Evolutionary conservation across 2,888 invertebrate species (phyloP).

Genomic region (Cremastobaeus sp.): DNA sequence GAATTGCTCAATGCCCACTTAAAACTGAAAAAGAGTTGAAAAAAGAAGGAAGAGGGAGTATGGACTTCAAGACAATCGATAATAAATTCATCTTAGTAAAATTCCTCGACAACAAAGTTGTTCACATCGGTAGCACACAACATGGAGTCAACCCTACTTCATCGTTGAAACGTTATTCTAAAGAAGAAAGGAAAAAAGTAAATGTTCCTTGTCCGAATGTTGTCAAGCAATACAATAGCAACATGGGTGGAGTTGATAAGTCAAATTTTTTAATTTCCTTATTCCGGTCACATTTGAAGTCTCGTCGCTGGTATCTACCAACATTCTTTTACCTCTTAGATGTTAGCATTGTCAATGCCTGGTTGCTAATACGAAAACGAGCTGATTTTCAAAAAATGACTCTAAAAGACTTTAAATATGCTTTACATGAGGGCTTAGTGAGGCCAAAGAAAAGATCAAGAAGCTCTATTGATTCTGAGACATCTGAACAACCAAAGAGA

Average conservation of each 20-base stretch:
- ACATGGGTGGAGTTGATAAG: conserved; percentile 67
- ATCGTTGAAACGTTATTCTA: conserved; percentile 32
- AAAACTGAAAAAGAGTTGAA: conserved; percentile 60
- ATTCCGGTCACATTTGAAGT: conserved; percentile 64
- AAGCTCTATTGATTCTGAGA: not conserved
- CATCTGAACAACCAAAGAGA: not conserved
- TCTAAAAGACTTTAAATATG: not conserved
- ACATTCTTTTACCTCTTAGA: conserved; percentile 65
- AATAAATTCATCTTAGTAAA: conserved; percentile 61
- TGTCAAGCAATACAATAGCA: conserved; percentile 62
- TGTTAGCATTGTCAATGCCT: not conserved
- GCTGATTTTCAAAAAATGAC: not conserved
- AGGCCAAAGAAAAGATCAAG: not conserved
- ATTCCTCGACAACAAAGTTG: conserved; percentile 62
- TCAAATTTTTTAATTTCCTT: conserved; percentile 62
- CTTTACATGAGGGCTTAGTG: not conserved
- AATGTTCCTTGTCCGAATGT: conserved; percentile 63
- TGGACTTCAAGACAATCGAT: conserved; percentile 24
- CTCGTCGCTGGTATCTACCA: conserved; percentile 68
- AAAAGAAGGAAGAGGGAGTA: conserved; percentile 53
- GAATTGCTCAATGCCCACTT: conserved; percentile 37
- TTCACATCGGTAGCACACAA: conserved; percentile 56
- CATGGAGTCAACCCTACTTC: conserved; percentile 38
- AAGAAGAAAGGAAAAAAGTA: conserved; percentile 63
- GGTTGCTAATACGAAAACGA: not conserved